Evolutionary conservation across 2,888 invertebrate genomes (phyloP), one percentile per base, ranked within the genome.

Genomic region (Ophraella communa): DNA sequence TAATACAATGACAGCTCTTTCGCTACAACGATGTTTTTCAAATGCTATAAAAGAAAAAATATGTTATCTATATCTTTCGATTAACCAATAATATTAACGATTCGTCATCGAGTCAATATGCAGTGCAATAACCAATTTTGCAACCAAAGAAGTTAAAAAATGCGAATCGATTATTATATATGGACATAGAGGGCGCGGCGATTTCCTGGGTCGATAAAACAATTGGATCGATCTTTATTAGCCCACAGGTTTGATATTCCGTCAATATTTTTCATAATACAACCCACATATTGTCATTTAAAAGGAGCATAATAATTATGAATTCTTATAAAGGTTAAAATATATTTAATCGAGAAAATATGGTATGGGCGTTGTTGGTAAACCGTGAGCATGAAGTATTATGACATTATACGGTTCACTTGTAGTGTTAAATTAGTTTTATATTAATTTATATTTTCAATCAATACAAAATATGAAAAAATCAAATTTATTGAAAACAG

Each of bases 161-260:
- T 27, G 20, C 20, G 33, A 27, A 57, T 45, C n/a, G 20, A 33
- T n/a, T n/a, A 4, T 47, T 18, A 20, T 11, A 30, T 27, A 55
- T 18, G 57, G 8, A 47, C 10, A 8, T 27, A 27, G 27, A 4
- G 57, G 47, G 57, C 33, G 47, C 30, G 47, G 57, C 30, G 57
- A 57, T 57, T 57, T 57, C 47, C 47, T 57, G 47, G 45, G 27
- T 47, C 57, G 57, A 57, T 47, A 54, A 39, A 39, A 42, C 57
- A 33, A 57, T 47, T 57, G 33, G 30, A 47, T 33, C 21, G 47
- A 47, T 57, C 57, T 57, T 47, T 47, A 23, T 45, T 30, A 21
- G 14, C 33, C 33, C 33, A 57, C 35, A 47, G 57, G 17, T 57
- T 45, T 11, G 21, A 45, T 10, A 21, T 45, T 47, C 30, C 8